Evolutionary conservation across 2,888 invertebrate species (phyloP).

Genomic region (Cryptocephalus primarius): DNA sequence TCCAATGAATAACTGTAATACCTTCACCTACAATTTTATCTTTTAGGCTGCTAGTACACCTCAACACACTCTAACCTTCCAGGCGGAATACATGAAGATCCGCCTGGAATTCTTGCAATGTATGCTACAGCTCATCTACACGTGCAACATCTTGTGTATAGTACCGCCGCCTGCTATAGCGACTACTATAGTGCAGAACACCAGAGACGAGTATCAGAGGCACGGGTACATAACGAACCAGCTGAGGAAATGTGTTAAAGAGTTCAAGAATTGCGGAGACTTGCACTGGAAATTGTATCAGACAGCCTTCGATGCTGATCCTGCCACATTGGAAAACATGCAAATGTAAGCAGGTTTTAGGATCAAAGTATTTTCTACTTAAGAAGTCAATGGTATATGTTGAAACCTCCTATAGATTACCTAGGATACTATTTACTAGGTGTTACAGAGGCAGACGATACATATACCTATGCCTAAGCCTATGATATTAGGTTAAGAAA

Average conservation of each 20-base stretch:
- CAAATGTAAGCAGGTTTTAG: constrained; percentile 45
- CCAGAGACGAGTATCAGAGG: constrained; percentile 65
- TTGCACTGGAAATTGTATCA: constrained; percentile 68
- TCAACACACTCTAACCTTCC: constrained; percentile 54
- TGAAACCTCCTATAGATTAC: too few species aligned
- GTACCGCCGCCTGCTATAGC: constrained; percentile 92
- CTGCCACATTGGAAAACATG: constrained; percentile 61
- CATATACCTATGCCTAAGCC: too few species aligned
- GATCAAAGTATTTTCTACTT: too few species aligned
- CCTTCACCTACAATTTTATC: too few species aligned
- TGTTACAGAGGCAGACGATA: too few species aligned
- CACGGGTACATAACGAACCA: constrained; percentile 73
- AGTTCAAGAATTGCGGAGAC: constrained; percentile 61
- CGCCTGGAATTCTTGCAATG: constrained; percentile 64
- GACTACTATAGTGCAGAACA: constrained; percentile 64
- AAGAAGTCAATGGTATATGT: too few species aligned
- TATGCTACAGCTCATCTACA: constrained; percentile 51
- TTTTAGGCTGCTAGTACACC: constrained; percentile 56
- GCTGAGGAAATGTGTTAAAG: constrained; percentile 62
- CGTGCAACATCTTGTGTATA: constrained; percentile 69
- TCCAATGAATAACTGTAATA: too few species aligned
- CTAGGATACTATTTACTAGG: too few species aligned
- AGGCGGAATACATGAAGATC: constrained; percentile 64
- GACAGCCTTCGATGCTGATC: constrained; percentile 78
- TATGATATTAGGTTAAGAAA: too few species aligned